Conservation (phyloP, 2,113 vertebrate genomes). For the Heliornis fulica region DNA sequence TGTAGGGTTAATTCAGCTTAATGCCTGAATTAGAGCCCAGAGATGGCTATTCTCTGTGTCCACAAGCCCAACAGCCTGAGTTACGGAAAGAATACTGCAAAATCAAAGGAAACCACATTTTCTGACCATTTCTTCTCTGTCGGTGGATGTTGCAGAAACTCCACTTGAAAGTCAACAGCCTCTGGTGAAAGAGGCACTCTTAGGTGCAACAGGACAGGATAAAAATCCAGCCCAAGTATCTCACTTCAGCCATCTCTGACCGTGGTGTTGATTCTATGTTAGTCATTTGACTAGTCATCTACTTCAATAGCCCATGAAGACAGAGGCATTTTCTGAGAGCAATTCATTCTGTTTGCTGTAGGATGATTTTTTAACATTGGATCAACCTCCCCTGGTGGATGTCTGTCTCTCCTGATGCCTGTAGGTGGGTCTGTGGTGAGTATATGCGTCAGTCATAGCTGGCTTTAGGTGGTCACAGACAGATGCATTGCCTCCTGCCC, state of each 20-base stretch:
- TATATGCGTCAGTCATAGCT: background rate
- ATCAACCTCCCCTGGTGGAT: background rate
- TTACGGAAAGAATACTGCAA: background rate
- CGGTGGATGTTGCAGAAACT: background rate
- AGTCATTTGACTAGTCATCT: conserved; percentile 43
- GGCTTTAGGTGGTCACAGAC: background rate
- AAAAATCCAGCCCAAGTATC: background rate
- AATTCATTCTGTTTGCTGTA: background rate
- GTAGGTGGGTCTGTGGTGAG: background rate
- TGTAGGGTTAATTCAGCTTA: background rate
- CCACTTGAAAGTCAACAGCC: background rate
- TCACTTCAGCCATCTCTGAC: background rate
- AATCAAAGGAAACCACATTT: background rate
- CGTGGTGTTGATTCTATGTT: background rate
- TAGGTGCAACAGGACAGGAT: background rate
- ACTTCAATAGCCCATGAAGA: background rate
- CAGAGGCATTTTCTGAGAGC: background rate
- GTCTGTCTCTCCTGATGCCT: background rate
- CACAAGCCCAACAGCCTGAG: background rate
- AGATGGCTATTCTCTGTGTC: background rate
- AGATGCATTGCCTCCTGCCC: background rate
- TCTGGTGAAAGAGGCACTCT: background rate
- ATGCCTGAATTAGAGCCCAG: background rate
- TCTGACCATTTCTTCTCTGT: background rate
- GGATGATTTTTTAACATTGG: background rate